phyloP scores from a whole-genome alignment of 2,113 vertebrate genomes.

The Glaucomys volans region DNA sequence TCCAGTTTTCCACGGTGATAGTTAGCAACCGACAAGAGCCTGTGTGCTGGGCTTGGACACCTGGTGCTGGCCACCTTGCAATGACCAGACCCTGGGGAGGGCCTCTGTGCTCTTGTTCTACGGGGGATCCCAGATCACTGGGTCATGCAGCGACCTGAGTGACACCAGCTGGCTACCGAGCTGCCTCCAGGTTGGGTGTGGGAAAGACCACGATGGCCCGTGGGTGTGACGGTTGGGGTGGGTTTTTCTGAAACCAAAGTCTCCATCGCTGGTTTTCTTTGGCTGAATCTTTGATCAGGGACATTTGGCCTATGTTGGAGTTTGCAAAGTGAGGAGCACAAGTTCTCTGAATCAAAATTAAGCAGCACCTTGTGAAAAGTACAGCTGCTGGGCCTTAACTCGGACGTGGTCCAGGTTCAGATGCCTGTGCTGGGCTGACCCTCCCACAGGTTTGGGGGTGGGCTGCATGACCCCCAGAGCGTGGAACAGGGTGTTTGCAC shows the following conservation, averaged over 20 bases:
- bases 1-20: neutral
- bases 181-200: rapidly evolving
- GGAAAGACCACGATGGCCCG: rapidly evolving
- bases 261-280: rapidly evolving
- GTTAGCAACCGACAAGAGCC: no score
- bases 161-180: rapidly evolving
- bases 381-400: neutral
- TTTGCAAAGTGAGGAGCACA: neutral
- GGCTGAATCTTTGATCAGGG: rapidly evolving
- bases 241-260: neutral
- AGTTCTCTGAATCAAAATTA: no score
- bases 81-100: rapidly evolving
- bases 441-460: no score
- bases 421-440: no score
- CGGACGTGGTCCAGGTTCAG: neutral
- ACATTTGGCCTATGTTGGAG: rapidly evolving
- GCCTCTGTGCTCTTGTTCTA: rapidly evolving
- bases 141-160: no score
- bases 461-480: neutral
- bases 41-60: rapidly evolving
- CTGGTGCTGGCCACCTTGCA: rapidly evolving
- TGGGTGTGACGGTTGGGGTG: rapidly evolving
- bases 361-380: rapidly evolving
- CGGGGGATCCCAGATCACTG: rapidly evolving
- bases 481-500: rapidly evolving